Base-by-base conservation (phyloP, 1,140 invertebrate genomes). In the Melanaphis sacchari region DNA sequence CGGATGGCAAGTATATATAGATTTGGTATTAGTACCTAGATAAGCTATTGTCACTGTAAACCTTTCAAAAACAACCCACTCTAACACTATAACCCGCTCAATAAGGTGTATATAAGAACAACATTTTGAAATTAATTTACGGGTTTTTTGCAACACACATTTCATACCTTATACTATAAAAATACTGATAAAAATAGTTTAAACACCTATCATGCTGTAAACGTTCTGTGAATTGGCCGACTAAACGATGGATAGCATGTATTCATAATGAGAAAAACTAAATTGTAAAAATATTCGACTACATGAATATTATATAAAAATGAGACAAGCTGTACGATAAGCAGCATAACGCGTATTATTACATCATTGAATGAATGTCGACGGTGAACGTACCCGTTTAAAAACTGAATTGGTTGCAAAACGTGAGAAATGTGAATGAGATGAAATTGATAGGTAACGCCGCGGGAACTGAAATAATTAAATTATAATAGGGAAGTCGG, bases 401-500 rank as follows among this genome's bases (percentile, higher is more conserved):
- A 76, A 76, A 15, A 0, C 59, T n/a, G 59, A n/a, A 76, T 76
- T 15, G 31, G 31, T 24, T n/a, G 15, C 31, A 76, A 76, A n/a
- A n/a, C 31, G 59, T 76, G 31, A 76, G 5, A 76, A 76, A 76
- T 76, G 15, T 6, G 59, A 18, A 36, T 76, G 15, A 15, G 31
- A 18, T 76, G 31, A 76, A 76, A 36, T n/a, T n/a, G 15, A 76
- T 76, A 21, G 4, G 31, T 76, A 76, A 31, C 59, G 59, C 59
- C 59, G 59, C 59, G 59, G 59, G 59, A 76, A 76, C 11, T 76
- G 59, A 76, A 76, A n/a, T 76, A 76, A 76, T 76, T 76, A 76
- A 76, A 4, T 76, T 76, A 76, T 5, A 76, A n/a, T 76, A n/a
- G 59, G 59, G 59, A 76, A 76, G 31, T 66, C 15, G 0, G 59